These are phyloP conservation scores for Rostrhamus sociabilis DNA, from an alignment of 2,797 vertebrate species.

Conservation along the genomic window DNA sequence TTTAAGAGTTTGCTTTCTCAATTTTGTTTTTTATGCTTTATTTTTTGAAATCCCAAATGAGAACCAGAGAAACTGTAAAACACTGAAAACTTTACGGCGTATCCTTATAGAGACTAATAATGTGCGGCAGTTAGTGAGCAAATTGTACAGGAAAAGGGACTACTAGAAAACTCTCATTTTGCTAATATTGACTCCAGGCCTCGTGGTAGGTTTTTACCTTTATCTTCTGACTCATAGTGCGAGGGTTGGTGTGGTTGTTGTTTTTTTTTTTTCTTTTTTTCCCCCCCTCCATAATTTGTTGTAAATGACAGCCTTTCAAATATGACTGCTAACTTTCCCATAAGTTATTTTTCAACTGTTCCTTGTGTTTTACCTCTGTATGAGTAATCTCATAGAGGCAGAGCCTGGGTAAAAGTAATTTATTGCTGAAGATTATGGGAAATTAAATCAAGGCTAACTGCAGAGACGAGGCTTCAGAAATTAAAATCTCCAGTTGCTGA, in stretches of 20 bases:
- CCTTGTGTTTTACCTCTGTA: neutral
- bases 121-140: neutral
- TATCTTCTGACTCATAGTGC: neutral
- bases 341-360: neutral
- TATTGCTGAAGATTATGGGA: neutral
- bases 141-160: neutral
- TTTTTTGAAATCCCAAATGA: neutral
- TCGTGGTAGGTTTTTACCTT: neutral
- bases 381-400: neutral
- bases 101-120: neutral
- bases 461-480: neutral
- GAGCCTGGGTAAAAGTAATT: neutral
- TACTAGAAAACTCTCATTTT: neutral
- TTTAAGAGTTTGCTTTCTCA: neutral
- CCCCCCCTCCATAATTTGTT: neutral
- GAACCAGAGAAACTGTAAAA: neutral
- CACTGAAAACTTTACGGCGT: neutral
- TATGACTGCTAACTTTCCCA: neutral
- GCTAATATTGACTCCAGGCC: neutral
- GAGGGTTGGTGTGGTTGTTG: neutral
- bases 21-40: neutral
- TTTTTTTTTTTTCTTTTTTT: neutral
- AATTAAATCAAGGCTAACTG: slow-evolving; percentile 25
- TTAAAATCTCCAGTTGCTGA: neutral
- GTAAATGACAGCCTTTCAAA: neutral